Conservation (phyloP, 2,888 invertebrate species). For the Ophion ventricosus region DNA sequence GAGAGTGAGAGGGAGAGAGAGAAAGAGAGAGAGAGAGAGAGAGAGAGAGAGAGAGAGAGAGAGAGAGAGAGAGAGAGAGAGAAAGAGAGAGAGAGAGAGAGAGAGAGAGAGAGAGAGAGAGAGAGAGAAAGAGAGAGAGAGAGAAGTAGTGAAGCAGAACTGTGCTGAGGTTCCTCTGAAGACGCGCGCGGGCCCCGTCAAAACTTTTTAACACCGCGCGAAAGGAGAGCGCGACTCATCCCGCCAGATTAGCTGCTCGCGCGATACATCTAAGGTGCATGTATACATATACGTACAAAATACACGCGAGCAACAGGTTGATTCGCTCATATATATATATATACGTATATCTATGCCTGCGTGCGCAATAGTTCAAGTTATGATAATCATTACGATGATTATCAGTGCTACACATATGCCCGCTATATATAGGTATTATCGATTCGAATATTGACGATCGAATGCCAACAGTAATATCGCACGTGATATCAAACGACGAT, state of each 20-base stretch:
- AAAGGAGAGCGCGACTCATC: slow-evolving; percentile 55
- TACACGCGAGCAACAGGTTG: slow-evolving; percentile 25
- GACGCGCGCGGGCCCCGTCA: slow-evolving; percentile 55
- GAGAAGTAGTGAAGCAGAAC: slow-evolving; percentile 62
- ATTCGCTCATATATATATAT: background rate
- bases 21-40: slow-evolving; percentile 51
- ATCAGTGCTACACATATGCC: background rate
- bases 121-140: slow-evolving; percentile 52
- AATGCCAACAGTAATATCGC: slow-evolving; percentile 7
- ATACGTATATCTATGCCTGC: too few relatives aligned
- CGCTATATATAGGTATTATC: slow-evolving; percentile 50
- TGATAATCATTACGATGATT: slow-evolving; percentile 2
- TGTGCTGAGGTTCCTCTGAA: slow-evolving; percentile 25
- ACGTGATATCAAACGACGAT: slow-evolving; percentile 5
- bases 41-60: slow-evolving; percentile 35
- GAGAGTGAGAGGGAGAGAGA: slow-evolving; percentile 37
- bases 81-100: slow-evolving; percentile 19
- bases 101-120: slow-evolving; percentile 35
- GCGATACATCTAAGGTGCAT: slow-evolving; percentile 30
- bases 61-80: slow-evolving; percentile 47
- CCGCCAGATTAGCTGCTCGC: slow-evolving; percentile 52
- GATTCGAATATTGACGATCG: slow-evolving; percentile 53
- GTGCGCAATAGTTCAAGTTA: background rate
- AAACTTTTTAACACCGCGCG: slow-evolving; percentile 62
- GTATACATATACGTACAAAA: background rate